Base-by-base conservation (phyloP, 2,797 vertebrate species). In the Alauda arvensis region DNA sequence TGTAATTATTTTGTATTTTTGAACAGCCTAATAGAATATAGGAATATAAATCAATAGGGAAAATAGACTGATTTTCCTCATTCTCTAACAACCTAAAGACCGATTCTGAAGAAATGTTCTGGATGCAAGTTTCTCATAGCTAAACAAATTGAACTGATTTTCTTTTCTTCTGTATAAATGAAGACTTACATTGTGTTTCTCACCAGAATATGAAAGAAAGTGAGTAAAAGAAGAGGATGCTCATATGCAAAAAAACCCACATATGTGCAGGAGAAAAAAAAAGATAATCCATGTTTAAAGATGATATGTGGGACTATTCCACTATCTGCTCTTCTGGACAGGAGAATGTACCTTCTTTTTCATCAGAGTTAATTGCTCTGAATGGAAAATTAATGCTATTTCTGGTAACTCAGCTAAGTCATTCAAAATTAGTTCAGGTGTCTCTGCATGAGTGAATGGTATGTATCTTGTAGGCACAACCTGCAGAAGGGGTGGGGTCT, bases 211-310 rank as follows among this genome's bases (percentile, higher is more conserved):
- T 23, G 33, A 17, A 42, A 52, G 4, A 16, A 4, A 66, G 4
- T 39, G 8, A 70, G 25, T 51, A 48, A 77, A 84, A 66, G 21
- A 74, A 63, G 19, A 66, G 4, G 33, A 70, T 1, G 0, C 1
- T 74, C 1, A 8, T 39, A n/a, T 1, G 0, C 8, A 65, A 70
- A 70, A 63, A 39, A 2, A 0, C 11, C 7, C 9, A 29, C 7
- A 3, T 42, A 5, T 19, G 3, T 67, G 3, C 31, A 66, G 29
- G 8, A 55, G 7, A 46, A 53, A 3, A 40, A 65, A 53, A 68
- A 53, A 23, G 24, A 45, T 55, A 17, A 6, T 43, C 15, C 4
- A 20, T 29, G 3, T 62, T 70, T 83, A 74, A 87, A 62, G 39
- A 26, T 52, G 16, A 19, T 52, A 13, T 8, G 6, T n/a, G 42